phyloP scores from a whole-genome alignment of 2,113 vertebrate species.

The Ifrita kowaldi region DNA sequence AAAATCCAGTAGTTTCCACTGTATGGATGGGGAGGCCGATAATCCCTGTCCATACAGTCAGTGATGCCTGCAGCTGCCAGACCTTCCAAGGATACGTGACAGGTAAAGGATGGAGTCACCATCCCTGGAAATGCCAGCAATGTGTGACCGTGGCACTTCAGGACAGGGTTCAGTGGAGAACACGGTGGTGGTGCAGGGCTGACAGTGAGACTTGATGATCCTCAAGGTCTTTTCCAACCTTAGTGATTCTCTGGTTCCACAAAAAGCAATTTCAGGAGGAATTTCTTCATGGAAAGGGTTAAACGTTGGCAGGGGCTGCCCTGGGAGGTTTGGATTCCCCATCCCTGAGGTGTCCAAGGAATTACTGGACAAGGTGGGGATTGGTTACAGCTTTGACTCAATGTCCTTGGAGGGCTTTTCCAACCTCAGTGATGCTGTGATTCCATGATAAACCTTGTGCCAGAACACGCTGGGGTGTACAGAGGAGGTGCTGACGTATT shows the following conservation, averaged over 20 bases:
- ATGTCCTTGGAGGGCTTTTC: background rate
- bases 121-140: background rate
- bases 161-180: background rate
- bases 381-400: background rate
- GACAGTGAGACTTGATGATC: fast-evolving
- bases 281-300: background rate
- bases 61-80: background rate
- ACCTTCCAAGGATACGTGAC: background rate
- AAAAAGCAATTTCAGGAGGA: fast-evolving
- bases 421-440: background rate
- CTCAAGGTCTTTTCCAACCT: background rate
- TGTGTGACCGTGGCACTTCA: fast-evolving
- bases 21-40: fast-evolving
- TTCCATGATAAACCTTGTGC: background rate
- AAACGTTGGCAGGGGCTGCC: background rate
- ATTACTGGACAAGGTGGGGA: background rate
- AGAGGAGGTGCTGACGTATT: background rate
- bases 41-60: fast-evolving
- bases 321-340: background rate
- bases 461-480: fast-evolving
- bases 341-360: background rate
- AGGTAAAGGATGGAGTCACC: background rate
- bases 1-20: background rate
- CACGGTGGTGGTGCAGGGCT: background rate
- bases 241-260: background rate